Conservation (phyloP, 92 coral and sea anemone genomes). For the Zoanthus sansibaricus region DNA sequence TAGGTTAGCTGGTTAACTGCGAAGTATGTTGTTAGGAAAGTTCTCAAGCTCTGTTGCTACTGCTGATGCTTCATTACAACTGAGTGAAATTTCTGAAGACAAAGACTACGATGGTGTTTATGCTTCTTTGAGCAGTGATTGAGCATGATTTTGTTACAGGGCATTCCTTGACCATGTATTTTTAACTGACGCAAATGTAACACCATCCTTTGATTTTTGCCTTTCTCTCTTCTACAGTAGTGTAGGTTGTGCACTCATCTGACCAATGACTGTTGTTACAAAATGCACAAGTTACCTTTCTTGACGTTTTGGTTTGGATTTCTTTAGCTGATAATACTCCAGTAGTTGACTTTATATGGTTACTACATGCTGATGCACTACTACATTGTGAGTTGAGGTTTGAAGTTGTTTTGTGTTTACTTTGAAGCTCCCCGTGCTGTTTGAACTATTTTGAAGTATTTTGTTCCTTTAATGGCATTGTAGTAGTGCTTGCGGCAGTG, state of each 20-base stretch:
- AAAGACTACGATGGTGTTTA: conserved; percentile 47
- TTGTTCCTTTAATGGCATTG: background rate
- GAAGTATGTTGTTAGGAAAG: background rate
- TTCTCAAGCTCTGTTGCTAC: conserved; percentile 28
- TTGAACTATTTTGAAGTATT: background rate
- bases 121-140: conserved; percentile 30
- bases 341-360: background rate
- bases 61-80: conserved; percentile 9
- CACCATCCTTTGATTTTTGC: conserved; percentile 59
- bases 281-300: conserved; percentile 12
- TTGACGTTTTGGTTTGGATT: background rate
- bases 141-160: conserved; percentile 3
- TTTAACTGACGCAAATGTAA: conserved; percentile 53
- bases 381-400: conserved; percentile 1
- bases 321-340: conserved; percentile 28
- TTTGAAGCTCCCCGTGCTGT: background rate
- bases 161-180: conserved; percentile 29
- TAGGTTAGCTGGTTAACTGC: conserved; percentile 33
- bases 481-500: conserved; percentile 3
- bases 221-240: conserved; percentile 55
- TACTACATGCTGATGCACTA: background rate
- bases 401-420: background rate
- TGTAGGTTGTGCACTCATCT: conserved; percentile 43
- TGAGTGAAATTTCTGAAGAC: conserved; percentile 33
- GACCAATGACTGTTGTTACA: conserved; percentile 31